Conservation (phyloP, 2,888 invertebrate species). For the Lumbricus terrestris region DNA sequence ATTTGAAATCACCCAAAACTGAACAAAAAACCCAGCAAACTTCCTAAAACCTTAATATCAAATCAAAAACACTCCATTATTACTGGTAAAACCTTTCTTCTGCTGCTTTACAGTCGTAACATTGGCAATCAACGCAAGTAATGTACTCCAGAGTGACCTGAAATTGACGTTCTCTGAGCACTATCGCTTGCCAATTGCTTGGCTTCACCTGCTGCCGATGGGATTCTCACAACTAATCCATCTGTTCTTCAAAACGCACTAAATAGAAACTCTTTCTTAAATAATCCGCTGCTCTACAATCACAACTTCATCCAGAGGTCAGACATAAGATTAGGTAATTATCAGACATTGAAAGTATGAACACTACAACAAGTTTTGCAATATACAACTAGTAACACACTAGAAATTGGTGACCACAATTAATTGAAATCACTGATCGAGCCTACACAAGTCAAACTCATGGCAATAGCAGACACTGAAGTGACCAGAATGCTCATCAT, state of each 20-base stretch:
- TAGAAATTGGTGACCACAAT: not conserved
- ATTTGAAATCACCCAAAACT: not conserved
- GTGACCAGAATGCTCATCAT: not conserved
- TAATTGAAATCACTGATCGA: not conserved
- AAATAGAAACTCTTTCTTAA: not conserved
- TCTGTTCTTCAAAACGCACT: not conserved
- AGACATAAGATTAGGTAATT: too few relatives aligned
- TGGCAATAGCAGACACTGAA: not conserved
- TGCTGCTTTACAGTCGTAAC: not conserved
- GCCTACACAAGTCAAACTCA: not conserved
- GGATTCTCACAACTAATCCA: not conserved
- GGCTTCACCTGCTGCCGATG: not conserved
- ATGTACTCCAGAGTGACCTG: not conserved
- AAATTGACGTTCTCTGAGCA: not conserved
- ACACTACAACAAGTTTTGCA: not conserved
- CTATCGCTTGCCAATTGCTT: not conserved
- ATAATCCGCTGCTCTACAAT: not conserved
- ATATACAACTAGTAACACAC: not conserved
- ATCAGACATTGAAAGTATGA: not conserved
- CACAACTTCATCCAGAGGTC: not conserved
- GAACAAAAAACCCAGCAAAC: not conserved
- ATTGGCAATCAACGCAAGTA: not conserved
- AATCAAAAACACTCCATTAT: not conserved
- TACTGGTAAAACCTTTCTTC: not conserved
- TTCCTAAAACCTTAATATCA: not conserved